Evolutionary conservation across 1,140 invertebrate genomes (phyloP).

Genomic region (Drosophila melanica): DNA sequence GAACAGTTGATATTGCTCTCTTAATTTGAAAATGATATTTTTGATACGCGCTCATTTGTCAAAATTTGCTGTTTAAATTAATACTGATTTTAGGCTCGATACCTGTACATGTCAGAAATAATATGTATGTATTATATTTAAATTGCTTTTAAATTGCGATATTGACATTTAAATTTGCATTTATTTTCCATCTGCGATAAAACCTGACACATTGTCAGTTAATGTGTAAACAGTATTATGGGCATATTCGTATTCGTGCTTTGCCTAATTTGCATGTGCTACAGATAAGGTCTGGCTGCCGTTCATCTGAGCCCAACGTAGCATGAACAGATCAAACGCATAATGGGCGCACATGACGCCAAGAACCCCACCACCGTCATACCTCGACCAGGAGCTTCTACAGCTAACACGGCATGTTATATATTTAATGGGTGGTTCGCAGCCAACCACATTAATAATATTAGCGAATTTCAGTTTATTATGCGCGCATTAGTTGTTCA

Average conservation of each 20-base stretch:
- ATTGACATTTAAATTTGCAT: conserved; percentile 3
- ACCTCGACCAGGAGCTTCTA: conserved; percentile 1
- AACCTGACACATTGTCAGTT: conserved; percentile 35
- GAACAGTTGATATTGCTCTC: background rate
- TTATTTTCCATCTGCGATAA: conserved; percentile 20
- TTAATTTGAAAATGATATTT: background rate
- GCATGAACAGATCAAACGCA: conserved; percentile 76
- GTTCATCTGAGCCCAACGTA: conserved; percentile 55
- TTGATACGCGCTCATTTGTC: background rate
- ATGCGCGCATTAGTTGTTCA: conserved; percentile 45
- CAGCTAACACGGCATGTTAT: background rate
- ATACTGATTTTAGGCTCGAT: no score
- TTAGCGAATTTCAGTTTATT: conserved; percentile 49
- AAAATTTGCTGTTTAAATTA: no score
- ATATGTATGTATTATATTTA: background rate
- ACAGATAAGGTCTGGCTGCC: conserved; percentile 50
- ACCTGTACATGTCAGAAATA: no score
- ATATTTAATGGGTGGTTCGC: conserved; percentile 27
- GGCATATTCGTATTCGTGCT: conserved; percentile 39
- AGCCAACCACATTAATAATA: conserved; percentile 37
- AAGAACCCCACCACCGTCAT: conserved; percentile 10
- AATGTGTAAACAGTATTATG: conserved; percentile 56
- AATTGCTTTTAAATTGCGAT: background rate
- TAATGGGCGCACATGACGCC: conserved; percentile 43
- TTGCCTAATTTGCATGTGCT: conserved; percentile 62